Evolutionary conservation across 2,888 invertebrate species (phyloP).

Genomic region (Drosophila phalerata): DNA sequence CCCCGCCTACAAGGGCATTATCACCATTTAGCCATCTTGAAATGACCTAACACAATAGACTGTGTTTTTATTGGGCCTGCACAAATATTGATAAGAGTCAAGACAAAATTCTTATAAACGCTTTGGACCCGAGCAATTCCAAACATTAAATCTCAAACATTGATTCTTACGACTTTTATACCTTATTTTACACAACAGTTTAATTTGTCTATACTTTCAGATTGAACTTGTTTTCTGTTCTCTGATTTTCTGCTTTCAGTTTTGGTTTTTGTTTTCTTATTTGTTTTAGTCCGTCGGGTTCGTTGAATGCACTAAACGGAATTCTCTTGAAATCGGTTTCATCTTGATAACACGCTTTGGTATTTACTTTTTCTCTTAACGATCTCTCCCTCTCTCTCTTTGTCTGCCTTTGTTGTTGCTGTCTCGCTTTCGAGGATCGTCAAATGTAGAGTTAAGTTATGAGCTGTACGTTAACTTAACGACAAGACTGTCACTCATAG

Average conservation of each 20-base stretch:
- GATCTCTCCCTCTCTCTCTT: constrained; percentile 10
- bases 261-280: constrained; percentile 22
- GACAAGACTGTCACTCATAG: constrained; percentile 23
- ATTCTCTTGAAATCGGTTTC: constrained; percentile 70
- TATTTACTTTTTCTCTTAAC: constrained; percentile 27
- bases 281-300: constrained; percentile 28
- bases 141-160: constrained; percentile 24
- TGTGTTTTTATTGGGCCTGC: constrained; percentile 57
- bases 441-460: constrained; percentile 36
- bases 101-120: constrained; percentile 38
- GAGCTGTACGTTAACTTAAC: constrained; percentile 27
- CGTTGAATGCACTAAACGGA: constrained; percentile 47
- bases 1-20: constrained; percentile 11
- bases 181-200: constrained; percentile 45
- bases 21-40: constrained; percentile 23
- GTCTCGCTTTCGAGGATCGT: constrained; percentile 24
- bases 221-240: constrained; percentile 42
- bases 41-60: constrained; percentile 50
- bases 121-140: constrained; percentile 3
- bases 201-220: constrained; percentile 26
- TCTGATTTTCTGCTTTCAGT: constrained; percentile 9
- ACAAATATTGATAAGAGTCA: constrained; percentile 59
- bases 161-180: constrained; percentile 46
- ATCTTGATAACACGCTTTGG: constrained; percentile 71
- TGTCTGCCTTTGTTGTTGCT: not conserved